Percentiles rank a stretch among this genome's conserved stretches.
These are phyloP conservation scores for Eulemur mongoz DNA, from an alignment of 2,797 vertebrate genomes.

Conservation along the genomic window DNA sequence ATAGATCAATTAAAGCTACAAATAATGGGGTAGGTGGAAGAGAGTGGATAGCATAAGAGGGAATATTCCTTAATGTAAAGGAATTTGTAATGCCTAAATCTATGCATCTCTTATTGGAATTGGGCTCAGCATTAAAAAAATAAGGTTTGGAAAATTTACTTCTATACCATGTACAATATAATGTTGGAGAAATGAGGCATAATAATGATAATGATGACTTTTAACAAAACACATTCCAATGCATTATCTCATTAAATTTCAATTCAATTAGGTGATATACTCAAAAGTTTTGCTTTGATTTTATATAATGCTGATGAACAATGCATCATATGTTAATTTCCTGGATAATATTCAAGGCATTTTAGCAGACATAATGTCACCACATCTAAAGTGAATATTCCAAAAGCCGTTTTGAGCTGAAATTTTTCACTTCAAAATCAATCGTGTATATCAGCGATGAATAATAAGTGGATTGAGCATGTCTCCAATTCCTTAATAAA, in stretches of 20 bases:
- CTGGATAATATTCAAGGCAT: neutral
- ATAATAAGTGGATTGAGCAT: neutral
- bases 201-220: neutral
- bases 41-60: neutral
- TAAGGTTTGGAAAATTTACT: neutral
- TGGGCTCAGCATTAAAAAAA: neutral
- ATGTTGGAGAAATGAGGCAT: neutral
- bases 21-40: neutral
- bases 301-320: neutral
- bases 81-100: neutral
- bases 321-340: neutral
- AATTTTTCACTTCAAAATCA: slow-evolving; percentile 43
- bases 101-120: neutral
- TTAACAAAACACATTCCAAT: neutral
- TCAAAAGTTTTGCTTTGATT: neutral
- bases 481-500: neutral
- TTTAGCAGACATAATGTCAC: neutral
- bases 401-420: neutral
- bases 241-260: neutral
- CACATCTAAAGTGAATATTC: neutral
- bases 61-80: neutral
- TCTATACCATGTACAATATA: neutral
- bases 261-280: slow-evolving; percentile 29
- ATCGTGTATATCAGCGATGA: neutral
- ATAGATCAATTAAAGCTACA: neutral